Conservation (phyloP, 2,888 invertebrate genomes). For the Melikaiella ostensackeni region DNA sequence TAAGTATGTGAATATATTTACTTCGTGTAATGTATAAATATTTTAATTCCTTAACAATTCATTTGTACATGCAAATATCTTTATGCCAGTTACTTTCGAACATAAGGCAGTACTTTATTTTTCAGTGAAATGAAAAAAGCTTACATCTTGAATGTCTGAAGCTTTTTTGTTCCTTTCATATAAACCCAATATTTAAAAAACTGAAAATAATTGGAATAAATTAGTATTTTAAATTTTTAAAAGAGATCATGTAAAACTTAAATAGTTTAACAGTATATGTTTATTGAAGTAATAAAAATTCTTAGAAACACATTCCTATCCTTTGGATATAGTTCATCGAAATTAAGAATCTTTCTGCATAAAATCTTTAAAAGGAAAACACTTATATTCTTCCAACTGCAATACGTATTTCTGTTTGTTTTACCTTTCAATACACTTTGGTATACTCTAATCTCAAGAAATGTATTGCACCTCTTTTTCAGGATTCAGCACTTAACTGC, state of each 20-base stretch:
- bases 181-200: neutral
- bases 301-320: too few relatives aligned
- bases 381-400: too few relatives aligned
- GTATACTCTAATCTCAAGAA: too few relatives aligned
- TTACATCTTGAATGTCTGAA: neutral
- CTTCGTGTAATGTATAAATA: neutral
- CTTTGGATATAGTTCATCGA: too few relatives aligned
- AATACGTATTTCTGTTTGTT: too few relatives aligned
- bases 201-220: neutral
- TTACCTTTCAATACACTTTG: too few relatives aligned
- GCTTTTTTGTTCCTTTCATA: neutral
- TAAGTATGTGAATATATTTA: too few relatives aligned
- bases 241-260: neutral
- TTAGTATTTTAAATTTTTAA: neutral
- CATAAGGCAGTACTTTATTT: neutral
- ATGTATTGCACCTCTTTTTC: too few relatives aligned
- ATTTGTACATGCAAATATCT: neutral
- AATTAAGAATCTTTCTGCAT: too few relatives aligned
- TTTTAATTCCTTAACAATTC: neutral
- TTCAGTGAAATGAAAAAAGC: neutral
- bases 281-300: too few relatives aligned
- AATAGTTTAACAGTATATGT: neutral
- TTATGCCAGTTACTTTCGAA: neutral
- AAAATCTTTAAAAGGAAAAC: too few relatives aligned
- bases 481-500: conserved; percentile 43